A percentile compares a stretch with the other conserved stretches of the same genome.
Evolutionary conservation across 2,113 vertebrate genomes (phyloP).

Genomic region (Tympanuchus pallidicinctus): DNA sequence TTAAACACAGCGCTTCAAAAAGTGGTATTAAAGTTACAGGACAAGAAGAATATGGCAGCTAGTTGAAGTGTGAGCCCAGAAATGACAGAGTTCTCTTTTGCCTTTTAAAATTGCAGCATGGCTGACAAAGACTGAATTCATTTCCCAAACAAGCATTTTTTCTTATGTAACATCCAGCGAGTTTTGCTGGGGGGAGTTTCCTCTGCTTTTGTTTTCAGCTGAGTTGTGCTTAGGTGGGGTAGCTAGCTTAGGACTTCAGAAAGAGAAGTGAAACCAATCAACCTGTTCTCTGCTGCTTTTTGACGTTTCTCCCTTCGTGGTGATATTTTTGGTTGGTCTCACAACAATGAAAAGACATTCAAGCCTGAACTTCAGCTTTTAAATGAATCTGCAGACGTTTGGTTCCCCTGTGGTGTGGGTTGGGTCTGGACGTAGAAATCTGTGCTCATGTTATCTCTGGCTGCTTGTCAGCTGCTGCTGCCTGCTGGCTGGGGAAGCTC

Average conservation of each 20-base stretch:
- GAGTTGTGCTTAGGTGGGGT: neutral
- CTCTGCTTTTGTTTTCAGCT: neutral
- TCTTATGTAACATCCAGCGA: neutral
- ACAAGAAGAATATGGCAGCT: neutral
- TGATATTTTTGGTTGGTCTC: neutral
- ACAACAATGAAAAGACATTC: neutral
- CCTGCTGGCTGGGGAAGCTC: neutral
- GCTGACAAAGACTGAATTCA: neutral
- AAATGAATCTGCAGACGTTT: neutral
- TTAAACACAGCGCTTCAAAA: neutral
- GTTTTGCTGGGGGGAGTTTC: neutral
- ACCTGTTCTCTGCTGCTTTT: neutral
- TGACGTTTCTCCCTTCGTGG: neutral
- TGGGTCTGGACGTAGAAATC: neutral
- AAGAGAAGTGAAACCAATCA: constrained; percentile 38
- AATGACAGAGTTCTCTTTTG: neutral
- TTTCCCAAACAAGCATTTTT: neutral
- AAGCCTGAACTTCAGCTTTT: neutral
- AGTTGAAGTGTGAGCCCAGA: neutral
- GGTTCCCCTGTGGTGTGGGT: neutral
- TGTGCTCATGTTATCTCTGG: neutral
- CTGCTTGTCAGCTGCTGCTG: neutral
- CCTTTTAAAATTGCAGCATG: neutral
- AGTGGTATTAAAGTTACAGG: neutral
- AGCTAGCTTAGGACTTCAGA: neutral